Evolutionary conservation across 2,888 invertebrate genomes (phyloP).

Genomic region (Thera obeliscata): DNA sequence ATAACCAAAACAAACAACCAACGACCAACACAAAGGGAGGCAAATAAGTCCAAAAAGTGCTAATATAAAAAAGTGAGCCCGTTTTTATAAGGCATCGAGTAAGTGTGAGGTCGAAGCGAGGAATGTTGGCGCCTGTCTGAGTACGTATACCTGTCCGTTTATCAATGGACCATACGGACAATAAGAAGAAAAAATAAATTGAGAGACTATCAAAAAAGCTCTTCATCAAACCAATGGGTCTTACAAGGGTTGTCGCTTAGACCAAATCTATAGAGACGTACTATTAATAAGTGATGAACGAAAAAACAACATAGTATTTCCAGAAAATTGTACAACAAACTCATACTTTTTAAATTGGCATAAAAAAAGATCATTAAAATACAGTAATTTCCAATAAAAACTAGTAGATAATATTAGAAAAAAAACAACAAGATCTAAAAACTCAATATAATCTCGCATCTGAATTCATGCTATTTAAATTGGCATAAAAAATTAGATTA

Average conservation of each 20-base stretch:
- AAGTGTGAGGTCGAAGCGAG: conserved; percentile 84
- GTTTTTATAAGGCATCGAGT: conserved; percentile 80
- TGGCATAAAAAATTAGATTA: no score
- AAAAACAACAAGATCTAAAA: no score
- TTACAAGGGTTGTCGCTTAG: conserved; percentile 75
- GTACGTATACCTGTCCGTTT: conserved; percentile 84
- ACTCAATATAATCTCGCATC: no score
- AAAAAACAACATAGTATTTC: not conserved
- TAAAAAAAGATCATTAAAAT: no score
- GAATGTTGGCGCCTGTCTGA: conserved; percentile 85
- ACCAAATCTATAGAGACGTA: conserved; percentile 10
- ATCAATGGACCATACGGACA: conserved; percentile 80
- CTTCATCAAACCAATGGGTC: conserved; percentile 81
- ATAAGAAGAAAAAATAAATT: conserved; percentile 73
- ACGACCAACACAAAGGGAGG: conserved; percentile 76
- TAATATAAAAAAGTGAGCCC: conserved; percentile 81
- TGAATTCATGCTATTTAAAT: no score
- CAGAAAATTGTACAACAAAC: no score
- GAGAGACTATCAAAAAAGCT: conserved; percentile 78
- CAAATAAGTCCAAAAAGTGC: conserved; percentile 82
- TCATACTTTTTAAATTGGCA: no score
- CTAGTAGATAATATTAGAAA: no score
- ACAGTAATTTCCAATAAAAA: no score
- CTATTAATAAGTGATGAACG: not conserved
- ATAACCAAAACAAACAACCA: conserved; percentile 83